A percentile compares a stretch with the other conserved stretches of the same genome.
Evolutionary conservation across 2,888 invertebrate species (phyloP).

Genomic region (Pogonocherus hispidulus): DNA sequence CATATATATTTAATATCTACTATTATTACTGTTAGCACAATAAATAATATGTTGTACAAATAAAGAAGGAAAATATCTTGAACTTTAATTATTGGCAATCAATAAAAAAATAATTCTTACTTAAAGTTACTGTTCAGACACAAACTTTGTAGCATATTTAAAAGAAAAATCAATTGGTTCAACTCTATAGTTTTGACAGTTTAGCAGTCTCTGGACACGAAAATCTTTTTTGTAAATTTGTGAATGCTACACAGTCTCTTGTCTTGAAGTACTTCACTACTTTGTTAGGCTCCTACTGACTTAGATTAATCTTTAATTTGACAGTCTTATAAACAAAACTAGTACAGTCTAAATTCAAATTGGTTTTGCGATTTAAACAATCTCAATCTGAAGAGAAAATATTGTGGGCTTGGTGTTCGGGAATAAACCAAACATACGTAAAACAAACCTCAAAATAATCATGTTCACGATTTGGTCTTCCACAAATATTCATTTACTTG

Average conservation of each 20-base stretch:
- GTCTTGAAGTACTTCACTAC: constrained; percentile 29
- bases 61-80: constrained; percentile 3
- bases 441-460: constrained; percentile 7
- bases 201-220: no score
- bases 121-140: constrained; percentile 4
- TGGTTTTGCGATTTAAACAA: constrained; percentile 18
- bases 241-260: constrained; percentile 14
- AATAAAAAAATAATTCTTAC: not conserved
- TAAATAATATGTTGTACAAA: constrained; percentile 30
- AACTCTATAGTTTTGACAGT: no score
- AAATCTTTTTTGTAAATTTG: no score
- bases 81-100: constrained; percentile 11
- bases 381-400: constrained; percentile 7
- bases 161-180: not conserved
- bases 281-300: constrained; percentile 54
- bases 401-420: not conserved
- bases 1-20: constrained; percentile 21
- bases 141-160: constrained; percentile 17
- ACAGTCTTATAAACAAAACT: constrained; percentile 56
- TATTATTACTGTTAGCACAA: constrained; percentile 10
- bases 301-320: constrained; percentile 52
- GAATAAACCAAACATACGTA: not conserved
- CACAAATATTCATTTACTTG: constrained; percentile 11
- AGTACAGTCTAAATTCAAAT: constrained; percentile 39
- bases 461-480: constrained; percentile 12